Percentiles rank a stretch among this genome's conserved stretches.
phyloP scores from a whole-genome alignment of 1,140 invertebrate species.

The Drosophila rhopaloa region DNA sequence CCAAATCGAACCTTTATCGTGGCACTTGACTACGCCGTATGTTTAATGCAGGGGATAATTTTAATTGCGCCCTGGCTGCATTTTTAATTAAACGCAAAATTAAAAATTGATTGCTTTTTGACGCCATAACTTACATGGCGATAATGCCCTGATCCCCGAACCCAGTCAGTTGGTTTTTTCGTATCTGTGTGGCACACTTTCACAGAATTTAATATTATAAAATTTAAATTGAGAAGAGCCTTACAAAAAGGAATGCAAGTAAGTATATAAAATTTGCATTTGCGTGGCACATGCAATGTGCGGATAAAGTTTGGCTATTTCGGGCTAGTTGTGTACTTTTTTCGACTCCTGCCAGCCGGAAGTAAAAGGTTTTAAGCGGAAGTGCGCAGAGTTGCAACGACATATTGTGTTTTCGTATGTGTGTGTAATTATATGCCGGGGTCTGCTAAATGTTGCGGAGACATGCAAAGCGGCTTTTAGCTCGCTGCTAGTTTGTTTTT shows the following conservation, averaged over 20 bases:
- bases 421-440: constrained; percentile 63
- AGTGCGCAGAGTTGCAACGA: constrained; percentile 70
- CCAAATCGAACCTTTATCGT: constrained; percentile 5
- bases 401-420: constrained; percentile 34
- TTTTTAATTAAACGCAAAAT: constrained; percentile 81
- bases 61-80: constrained; percentile 67
- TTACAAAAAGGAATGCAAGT: constrained; percentile 14
- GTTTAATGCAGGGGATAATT: constrained; percentile 54
- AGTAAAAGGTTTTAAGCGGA: constrained; percentile 78
- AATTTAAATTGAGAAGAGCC: constrained; percentile 33
- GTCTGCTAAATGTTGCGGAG: constrained; percentile 58
- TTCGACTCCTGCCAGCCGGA: constrained; percentile 57
- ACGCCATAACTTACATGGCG: constrained; percentile 61
- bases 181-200: constrained; percentile 52
- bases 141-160: constrained; percentile 27
- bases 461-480: constrained; percentile 52
- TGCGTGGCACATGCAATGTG: constrained; percentile 74
- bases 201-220: constrained; percentile 27
- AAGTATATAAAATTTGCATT: constrained; percentile 40
- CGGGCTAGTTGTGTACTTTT: constrained; percentile 57
- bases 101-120: constrained; percentile 83
- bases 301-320: constrained; percentile 56
- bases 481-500: constrained; percentile 62
- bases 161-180: constrained; percentile 14
- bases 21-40: constrained; percentile 19